Conservation (phyloP, 92 coral and sea anemone species). For the Plumapathes pennacea region DNA sequence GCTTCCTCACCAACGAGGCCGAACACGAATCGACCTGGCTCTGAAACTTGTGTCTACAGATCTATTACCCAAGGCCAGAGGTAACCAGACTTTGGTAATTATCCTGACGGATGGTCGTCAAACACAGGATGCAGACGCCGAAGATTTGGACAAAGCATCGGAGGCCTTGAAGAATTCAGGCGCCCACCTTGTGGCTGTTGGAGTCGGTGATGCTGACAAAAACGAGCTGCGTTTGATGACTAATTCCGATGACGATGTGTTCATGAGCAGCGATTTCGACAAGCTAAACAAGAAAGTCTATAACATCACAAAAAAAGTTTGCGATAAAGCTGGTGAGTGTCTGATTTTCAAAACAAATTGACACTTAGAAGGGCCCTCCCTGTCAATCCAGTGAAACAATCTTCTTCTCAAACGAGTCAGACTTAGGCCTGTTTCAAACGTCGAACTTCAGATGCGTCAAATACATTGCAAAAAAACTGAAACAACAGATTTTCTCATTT, state of each 20-base stretch:
- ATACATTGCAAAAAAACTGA: too few species aligned
- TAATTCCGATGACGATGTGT: slow-evolving; percentile 54
- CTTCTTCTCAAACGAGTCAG: too few species aligned
- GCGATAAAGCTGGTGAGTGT: slow-evolving; percentile 12
- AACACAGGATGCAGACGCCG: slow-evolving; percentile 61
- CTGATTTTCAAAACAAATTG: too few species aligned
- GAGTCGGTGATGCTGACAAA: slow-evolving; percentile 69
- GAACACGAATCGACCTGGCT: slow-evolving; percentile 82
- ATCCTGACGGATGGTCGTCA: slow-evolving; percentile 88
- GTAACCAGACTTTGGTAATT: slow-evolving; percentile 64
- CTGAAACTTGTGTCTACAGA: slow-evolving; percentile 57
- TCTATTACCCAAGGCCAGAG: slow-evolving; percentile 49
- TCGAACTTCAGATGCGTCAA: too few species aligned
- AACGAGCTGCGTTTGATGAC: slow-evolving; percentile 65
- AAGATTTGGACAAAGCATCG: slow-evolving; percentile 41
- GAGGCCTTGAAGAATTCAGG: slow-evolving; percentile 56
- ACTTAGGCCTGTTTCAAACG: too few species aligned
- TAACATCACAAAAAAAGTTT: slow-evolving; percentile 63
- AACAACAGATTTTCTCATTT: too few species aligned
- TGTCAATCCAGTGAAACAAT: too few species aligned
- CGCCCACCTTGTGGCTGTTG: slow-evolving; percentile 63
- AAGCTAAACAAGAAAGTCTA: slow-evolving; percentile 58
- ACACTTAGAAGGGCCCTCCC: too few species aligned
- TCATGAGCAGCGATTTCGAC: slow-evolving; percentile 61
- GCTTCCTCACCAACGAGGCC: slow-evolving; percentile 66